A percentile compares a stretch with the other conserved stretches of the same genome.
Conservation (phyloP, 2,888 invertebrate species). For the Xanthorhoe designata region DNA sequence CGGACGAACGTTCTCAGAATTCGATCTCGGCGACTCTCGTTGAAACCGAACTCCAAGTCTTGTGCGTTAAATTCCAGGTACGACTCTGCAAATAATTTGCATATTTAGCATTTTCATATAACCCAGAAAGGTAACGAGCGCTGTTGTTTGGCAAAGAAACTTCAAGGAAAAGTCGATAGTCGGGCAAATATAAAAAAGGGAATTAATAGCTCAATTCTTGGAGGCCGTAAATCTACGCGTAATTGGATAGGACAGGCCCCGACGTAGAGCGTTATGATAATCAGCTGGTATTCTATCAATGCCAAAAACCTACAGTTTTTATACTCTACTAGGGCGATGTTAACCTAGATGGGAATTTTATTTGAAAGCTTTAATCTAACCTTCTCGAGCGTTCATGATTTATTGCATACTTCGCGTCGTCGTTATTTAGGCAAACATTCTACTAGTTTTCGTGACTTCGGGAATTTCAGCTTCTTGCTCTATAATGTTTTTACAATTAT, state of each 20-base stretch:
- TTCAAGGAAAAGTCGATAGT: conserved; percentile 39
- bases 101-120: conserved; percentile 58
- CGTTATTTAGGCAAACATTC: conserved; percentile 31
- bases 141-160: conserved; percentile 40
- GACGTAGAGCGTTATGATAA: conserved; percentile 44
- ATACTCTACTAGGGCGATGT: conserved; percentile 20
- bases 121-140: conserved; percentile 43
- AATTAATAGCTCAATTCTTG: conserved; percentile 52
- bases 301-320: conserved; percentile 42
- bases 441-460: conserved; percentile 28
- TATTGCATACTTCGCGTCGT: conserved; percentile 32
- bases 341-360: conserved; percentile 35
- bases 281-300: conserved; percentile 44
- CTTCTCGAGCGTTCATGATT: conserved; percentile 35
- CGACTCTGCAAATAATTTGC: conserved; percentile 87
- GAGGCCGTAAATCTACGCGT: conserved; percentile 51
- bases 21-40: conserved; percentile 93
- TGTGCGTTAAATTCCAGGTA: conserved; percentile 93
- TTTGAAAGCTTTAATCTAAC: conserved; percentile 34
- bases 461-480: conserved; percentile 11
- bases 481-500: conserved; percentile 1
- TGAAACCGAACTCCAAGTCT: conserved; percentile 96
- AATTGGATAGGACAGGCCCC: conserved; percentile 49
- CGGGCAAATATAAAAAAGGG: conserved; percentile 43
- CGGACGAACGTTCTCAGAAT: conserved; percentile 96